phyloP scores from a whole-genome alignment of 2,113 vertebrate species.

The Podarcis cretensis region DNA sequence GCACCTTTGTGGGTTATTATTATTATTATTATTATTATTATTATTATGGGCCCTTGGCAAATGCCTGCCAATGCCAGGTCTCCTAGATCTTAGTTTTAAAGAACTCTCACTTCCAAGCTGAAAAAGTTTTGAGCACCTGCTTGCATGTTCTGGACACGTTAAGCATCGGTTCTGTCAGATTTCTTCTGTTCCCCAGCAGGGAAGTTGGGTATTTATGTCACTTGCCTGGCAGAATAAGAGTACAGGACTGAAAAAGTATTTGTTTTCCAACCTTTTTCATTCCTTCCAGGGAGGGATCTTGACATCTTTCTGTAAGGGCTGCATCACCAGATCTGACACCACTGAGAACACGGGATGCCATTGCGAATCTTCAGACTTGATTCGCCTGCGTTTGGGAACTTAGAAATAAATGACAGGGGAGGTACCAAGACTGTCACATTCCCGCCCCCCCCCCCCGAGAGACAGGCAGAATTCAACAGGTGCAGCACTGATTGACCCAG shows the following conservation, averaged over 20 bases:
- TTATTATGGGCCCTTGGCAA: too few species aligned
- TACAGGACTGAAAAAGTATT: constrained; percentile 7
- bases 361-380: not conserved
- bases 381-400: not conserved
- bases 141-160: constrained; percentile 22
- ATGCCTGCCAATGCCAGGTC: too few species aligned
- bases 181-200: constrained; percentile 14
- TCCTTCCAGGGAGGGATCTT: rapidly evolving
- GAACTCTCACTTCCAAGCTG: not conserved
- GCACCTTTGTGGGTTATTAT: too few species aligned
- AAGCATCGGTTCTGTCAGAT: constrained; percentile 14
- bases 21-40: too few species aligned
- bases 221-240: not conserved
- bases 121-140: constrained; percentile 20
- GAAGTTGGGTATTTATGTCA: not conserved
- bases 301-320: not conserved
- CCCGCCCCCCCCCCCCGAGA: too few species aligned
- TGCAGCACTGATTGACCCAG: not conserved
- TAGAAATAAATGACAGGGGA: not conserved
- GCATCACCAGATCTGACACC: not conserved
- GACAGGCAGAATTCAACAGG: not conserved
- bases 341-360: constrained; percentile 10
- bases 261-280: not conserved
- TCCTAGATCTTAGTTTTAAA: not conserved
- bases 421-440: too few species aligned